phyloP scores from a whole-genome alignment of 2,888 invertebrate species.

The Bombyx huttoni region DNA sequence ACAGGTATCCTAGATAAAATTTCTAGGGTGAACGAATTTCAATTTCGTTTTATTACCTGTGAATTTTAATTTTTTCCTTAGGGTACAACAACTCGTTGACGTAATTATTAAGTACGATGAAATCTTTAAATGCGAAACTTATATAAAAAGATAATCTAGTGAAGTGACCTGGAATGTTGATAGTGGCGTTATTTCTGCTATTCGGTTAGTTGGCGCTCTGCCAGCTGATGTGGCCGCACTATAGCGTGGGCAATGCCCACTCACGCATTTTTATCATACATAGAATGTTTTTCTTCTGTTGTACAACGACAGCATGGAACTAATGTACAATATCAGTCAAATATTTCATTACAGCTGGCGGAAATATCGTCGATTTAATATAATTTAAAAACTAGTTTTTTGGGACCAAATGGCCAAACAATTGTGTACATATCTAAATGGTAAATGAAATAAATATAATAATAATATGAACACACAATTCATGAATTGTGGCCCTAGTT shows the following conservation, averaged over 20 bases:
- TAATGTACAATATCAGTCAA: neutral
- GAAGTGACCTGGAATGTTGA: conserved; percentile 69
- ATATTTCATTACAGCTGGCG: neutral
- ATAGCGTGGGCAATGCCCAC: conserved; percentile 48
- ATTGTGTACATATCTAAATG: no score
- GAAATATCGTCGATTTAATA: no score
- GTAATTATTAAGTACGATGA: conserved; percentile 10
- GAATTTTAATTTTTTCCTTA: no score
- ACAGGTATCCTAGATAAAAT: no score
- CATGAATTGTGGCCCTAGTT: no score
- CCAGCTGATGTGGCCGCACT: conserved; percentile 47
- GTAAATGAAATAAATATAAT: no score
- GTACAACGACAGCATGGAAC: neutral
- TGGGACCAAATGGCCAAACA: no score
- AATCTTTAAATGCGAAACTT: conserved; percentile 19
- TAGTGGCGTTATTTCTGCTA: conserved; percentile 68
- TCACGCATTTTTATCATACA: conserved; percentile 30
- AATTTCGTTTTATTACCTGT: no score
- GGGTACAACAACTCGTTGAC: neutral
- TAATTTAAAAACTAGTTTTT: no score
- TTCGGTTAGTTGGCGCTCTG: conserved; percentile 53
- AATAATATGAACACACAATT: no score
- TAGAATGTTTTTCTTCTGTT: neutral
- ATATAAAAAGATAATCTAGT: conserved; percentile 55
- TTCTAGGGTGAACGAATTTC: no score